A percentile compares a stretch with the other conserved stretches of the same genome.
These are phyloP conservation scores for Rambutsinella grinnellia DNA, from an alignment of 2,888 invertebrate genomes.

Conservation along the genomic window DNA sequence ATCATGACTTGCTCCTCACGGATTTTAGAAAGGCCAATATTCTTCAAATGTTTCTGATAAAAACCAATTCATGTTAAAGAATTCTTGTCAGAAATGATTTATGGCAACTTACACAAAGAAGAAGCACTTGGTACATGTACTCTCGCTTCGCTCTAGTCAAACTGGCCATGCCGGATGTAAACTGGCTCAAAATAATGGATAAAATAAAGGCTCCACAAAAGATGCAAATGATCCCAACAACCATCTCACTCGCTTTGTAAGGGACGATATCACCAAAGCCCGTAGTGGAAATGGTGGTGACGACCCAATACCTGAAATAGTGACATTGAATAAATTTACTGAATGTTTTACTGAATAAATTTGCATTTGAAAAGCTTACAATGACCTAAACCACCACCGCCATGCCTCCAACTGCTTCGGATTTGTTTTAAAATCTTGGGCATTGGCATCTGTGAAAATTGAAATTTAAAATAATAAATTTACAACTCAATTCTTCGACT, in stretches of 20 bases:
- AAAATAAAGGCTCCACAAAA: conserved; percentile 64
- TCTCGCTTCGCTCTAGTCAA: conserved; percentile 54
- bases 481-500: too few relatives aligned
- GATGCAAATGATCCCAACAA: conserved; percentile 51
- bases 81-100: neutral
- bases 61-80: too few relatives aligned
- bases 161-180: conserved; percentile 59
- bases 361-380: conserved; percentile 34
- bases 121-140: conserved; percentile 61
- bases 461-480: too few relatives aligned
- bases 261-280: conserved; percentile 63
- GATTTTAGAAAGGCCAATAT: conserved; percentile 58
- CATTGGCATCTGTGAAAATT: conserved; percentile 1
- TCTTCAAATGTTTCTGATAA: conserved; percentile 61
- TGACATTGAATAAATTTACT: neutral
- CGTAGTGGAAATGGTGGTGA: conserved; percentile 54
- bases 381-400: conserved; percentile 60
- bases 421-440: conserved; percentile 4
- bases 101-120: conserved; percentile 55
- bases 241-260: conserved; percentile 50
- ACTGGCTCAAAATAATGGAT: conserved; percentile 61
- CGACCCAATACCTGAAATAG: conserved; percentile 42
- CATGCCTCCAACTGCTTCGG: conserved; percentile 21
- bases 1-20: conserved; percentile 54
- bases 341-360: neutral